Conservation (phyloP, 2,797 vertebrate species). For the Hafferia zeledoni region DNA sequence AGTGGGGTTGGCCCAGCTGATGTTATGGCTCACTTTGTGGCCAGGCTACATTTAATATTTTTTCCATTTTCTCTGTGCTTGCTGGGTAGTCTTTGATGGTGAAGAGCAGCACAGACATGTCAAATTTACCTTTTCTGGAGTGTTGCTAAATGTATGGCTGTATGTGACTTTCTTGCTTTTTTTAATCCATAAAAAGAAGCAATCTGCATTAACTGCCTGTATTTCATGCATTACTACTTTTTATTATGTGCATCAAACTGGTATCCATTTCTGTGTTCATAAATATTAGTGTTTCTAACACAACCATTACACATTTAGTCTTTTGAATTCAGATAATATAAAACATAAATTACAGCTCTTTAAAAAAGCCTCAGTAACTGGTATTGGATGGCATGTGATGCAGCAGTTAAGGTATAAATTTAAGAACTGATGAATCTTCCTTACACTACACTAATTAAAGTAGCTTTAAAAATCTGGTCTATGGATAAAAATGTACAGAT, state of each 20-base stretch:
- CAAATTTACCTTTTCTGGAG: not conserved
- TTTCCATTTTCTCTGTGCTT: not conserved
- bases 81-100: not conserved
- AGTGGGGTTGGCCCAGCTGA: not conserved
- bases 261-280: not conserved
- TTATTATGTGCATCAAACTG: not conserved
- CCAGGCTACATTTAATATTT: not conserved
- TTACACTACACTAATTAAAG: not conserved
- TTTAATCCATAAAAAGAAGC: not conserved
- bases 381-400: not conserved
- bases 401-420: not conserved
- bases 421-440: not conserved
- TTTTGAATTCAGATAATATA: not conserved
- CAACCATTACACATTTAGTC: not conserved
- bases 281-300: not conserved
- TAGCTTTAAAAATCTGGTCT: not conserved
- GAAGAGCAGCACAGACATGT: not conserved
- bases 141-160: not conserved
- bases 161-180: not conserved
- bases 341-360: not conserved
- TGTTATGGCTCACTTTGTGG: not conserved
- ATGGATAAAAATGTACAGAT: not conserved
- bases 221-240: not conserved
- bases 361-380: not conserved
- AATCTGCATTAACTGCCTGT: not conserved